Evolutionary conservation across 2,113 vertebrate species (phyloP), one percentile per base, ranked within the genome.

Genomic region (Mionectes macconnelli): DNA sequence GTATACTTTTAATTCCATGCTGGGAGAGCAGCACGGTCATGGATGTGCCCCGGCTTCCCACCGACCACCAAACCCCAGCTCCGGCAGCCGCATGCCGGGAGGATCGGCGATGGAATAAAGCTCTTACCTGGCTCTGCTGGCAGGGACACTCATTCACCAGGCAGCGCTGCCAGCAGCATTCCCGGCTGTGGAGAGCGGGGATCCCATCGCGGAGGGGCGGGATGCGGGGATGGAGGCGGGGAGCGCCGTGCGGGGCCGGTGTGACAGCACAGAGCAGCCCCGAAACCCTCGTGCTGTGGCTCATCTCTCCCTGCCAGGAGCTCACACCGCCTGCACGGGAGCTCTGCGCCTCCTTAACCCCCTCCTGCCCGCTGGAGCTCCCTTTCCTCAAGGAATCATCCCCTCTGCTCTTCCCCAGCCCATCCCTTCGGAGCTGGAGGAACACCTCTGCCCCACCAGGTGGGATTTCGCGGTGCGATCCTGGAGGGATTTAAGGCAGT

Each of bases 61-160:
- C 40, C 56, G 31, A 16, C 11, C 50, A 20, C 2, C 37, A 37
- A 27, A 33, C 14, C 33, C 47, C 67, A 9, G n/a, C 10, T 17
- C 52, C 42, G 49, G 23, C 49, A 49, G 49, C 30, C 0, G 45
- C 25, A n/a, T 18, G 14, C 18, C 2, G 3, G n/a, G 24, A 11
- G 20, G 56, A 8, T 20, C 0, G 27, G 31, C 24, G 24, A 11
- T 8, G 1, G 8, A 60, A 28, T 8, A 0, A 18, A 4, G 42
- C 47, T 68, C 97, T 97, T 97, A 98, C 98, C 98, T 97, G 96
- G 42, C 64, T 96, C 63, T 64, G 94, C 89, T 55, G 10, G 63
- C 39, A 49, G 86, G 67, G 50, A 45, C 75, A 2, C 91, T 97
- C 97, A 92, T 96, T 74, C 39, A 94, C 66, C 91, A 30, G 87